A percentile compares a stretch with the other conserved stretches of the same genome.
phyloP scores from a whole-genome alignment of 2,888 invertebrate genomes.

The Cosmia pyralina region DNA sequence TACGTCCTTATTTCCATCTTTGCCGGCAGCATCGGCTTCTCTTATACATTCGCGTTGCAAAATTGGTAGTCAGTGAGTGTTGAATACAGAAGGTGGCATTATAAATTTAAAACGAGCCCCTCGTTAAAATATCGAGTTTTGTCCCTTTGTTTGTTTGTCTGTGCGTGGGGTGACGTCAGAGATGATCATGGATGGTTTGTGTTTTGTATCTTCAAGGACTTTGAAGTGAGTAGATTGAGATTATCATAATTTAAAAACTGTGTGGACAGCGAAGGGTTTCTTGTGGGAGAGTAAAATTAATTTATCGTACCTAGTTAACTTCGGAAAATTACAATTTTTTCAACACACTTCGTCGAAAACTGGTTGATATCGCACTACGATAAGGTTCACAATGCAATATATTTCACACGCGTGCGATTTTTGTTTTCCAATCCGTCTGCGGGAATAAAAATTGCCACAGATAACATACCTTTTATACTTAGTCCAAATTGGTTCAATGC shows the following conservation, averaged over 20 bases:
- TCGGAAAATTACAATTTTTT: no score
- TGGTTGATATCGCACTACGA: no score
- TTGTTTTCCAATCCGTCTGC: no score
- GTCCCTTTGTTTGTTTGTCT: constrained; percentile 68
- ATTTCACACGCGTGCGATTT: no score
- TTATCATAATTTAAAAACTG: constrained; percentile 30
- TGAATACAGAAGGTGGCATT: constrained; percentile 87
- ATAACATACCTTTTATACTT: no score
- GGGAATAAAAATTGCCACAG: no score
- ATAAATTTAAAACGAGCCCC: constrained; percentile 86
- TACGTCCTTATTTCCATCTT: constrained; percentile 31
- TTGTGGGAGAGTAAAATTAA: neutral
- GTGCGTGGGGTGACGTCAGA: constrained; percentile 64
- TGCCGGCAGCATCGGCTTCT: constrained; percentile 58
- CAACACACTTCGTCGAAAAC: no score
- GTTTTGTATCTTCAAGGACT: constrained; percentile 28
- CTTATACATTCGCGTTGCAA: constrained; percentile 72
- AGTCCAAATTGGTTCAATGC: no score
- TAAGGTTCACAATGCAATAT: no score
- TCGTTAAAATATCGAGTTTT: constrained; percentile 86
- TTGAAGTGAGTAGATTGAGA: constrained; percentile 46
- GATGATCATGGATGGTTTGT: constrained; percentile 27
- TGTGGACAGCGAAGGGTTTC: neutral
- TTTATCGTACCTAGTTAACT: no score
- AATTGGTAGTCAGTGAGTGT: constrained; percentile 82